Base-by-base conservation (phyloP, 2,113 vertebrate genomes). In the Lagopus muta region DNA sequence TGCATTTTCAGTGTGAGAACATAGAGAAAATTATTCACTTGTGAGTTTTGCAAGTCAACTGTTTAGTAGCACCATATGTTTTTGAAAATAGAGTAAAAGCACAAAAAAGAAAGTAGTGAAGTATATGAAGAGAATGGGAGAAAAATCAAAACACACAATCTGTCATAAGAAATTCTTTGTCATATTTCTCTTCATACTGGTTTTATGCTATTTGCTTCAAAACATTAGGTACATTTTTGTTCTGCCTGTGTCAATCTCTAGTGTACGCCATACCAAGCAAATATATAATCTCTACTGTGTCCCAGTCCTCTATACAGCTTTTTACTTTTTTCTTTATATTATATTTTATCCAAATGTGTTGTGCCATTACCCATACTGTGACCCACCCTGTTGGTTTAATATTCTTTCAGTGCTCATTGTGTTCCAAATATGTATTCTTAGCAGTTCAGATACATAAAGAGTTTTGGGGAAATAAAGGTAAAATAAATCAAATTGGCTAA, bases 401-500 rank as follows among this genome's bases (percentile, higher is more conserved):
- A 45, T 38, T 15, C 48, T 64, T 8, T 34, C 9, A 8, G 11
- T n/a, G 20, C 54, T 87, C 8, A 2, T 57, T 75, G 4, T 45
- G 10, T 73, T 94, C 38, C 67, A 50, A 6, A 32, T 11, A 9
- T 12, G 0, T 20, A 1, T 11, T 30, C 15, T 24, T 47, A 52
- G 34, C 28, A 36, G 5, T 45, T 86, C 18, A 20, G n/a, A 19
- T 40, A 30, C 16, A 71, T 61, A 61, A 82, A 86, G 90, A 30
- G 11, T 32, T 12, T 66, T 66, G 30, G 42, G 19, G 13, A 81
- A 72, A 65, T 43, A 64, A 92, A 89, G 30, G 30, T 82, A 30
- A 89, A 95, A 48, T 54, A 74, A 75, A 24, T 10, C 42, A 47
- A 38, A 9, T 25, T 81, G 71, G 87, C 85, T 94, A 85, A 86